Percentiles rank a stretch among this genome's conserved stretches.
Evolutionary conservation across 2,797 vertebrate genomes (phyloP).

Genomic region (Silurus aristotelis): DNA sequence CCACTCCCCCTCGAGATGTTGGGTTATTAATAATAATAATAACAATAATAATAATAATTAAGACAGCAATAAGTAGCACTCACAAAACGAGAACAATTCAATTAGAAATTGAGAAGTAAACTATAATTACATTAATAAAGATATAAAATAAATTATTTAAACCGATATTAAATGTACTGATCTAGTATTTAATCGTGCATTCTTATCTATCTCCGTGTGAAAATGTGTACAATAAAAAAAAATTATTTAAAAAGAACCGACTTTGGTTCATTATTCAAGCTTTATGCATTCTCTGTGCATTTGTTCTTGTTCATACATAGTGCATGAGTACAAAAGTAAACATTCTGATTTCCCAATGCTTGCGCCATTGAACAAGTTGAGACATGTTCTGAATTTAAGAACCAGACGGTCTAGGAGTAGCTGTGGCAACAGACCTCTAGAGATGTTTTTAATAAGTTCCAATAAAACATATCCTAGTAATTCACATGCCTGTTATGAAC

Average conservation of each 20-base stretch:
- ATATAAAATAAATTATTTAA: neutral
- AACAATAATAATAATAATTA: too few relatives aligned
- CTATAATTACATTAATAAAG: neutral
- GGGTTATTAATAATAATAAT: neutral
- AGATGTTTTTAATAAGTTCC: neutral
- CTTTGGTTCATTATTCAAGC: neutral
- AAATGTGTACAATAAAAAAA: neutral
- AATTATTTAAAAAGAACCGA: neutral
- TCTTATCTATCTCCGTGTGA: neutral
- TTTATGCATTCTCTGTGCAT: neutral
- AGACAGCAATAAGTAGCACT: neutral
- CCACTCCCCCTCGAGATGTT: too few relatives aligned
- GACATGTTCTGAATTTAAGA: slow-evolving; percentile 1
- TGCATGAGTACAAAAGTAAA: slow-evolving; percentile 10
- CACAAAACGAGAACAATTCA: neutral
- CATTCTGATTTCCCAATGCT: neutral
- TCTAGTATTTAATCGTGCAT: too few relatives aligned
- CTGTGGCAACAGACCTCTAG: slow-evolving; percentile 1
- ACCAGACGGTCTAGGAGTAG: neutral
- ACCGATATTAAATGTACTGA: too few relatives aligned
- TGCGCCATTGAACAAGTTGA: neutral
- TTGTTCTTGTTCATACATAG: neutral
- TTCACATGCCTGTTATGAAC: slow-evolving; percentile 1
- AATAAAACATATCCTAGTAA: neutral
- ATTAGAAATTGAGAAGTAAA: neutral